Base-by-base conservation (phyloP, 2,113 vertebrate species). In the Misgurnus mizolepis region DNA sequence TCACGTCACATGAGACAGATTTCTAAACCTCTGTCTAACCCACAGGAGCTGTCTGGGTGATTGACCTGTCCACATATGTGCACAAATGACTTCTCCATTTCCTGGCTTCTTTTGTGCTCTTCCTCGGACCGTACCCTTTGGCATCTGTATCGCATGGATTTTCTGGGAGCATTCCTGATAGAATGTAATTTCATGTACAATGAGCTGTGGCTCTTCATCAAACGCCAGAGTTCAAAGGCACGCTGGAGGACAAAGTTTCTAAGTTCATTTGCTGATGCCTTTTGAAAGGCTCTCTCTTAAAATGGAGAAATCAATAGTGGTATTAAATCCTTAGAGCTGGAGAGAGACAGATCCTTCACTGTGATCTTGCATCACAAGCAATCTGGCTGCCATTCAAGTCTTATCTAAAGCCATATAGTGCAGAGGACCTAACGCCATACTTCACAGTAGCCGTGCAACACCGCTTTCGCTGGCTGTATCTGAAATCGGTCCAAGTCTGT, bases 291-390 rank as follows among this genome's bases (percentile, higher is more conserved):
- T 83, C 66, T 74, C 53, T 79, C 62, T 71, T 76, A 75, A 83
- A 83, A 50, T 22, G 64, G 34, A 80, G 65, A 79, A 83, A 83
- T 83, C 82, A 76, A 83, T 80, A 80, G 65, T 27, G 74, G 78
- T 67, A 76, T 80, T 80, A 76, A 83, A 83, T 76, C 66, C 61
- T 75, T 74, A 67, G 56, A 60, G 71, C 70, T 43, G 67, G 78
- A 58, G 78, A 66, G 18, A 67, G 79, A 81, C n/a, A 61, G 62
- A 72, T 22, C 39, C 49, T 74, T 72, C 62, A 61, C 65, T 68
- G 47, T 50, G 41, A 61, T 58, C 72, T 49, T 61, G 66, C 45
- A 55, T 69, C 18, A 64, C 39, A 75, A 76, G 55, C 66, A 76
- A 47, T 40, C 55, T 76, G 72, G 55, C 80, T 39, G 15, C 7